These are phyloP conservation scores for Galago senegalensis DNA, from an alignment of 2,797 vertebrate species.

Conservation along the genomic window DNA sequence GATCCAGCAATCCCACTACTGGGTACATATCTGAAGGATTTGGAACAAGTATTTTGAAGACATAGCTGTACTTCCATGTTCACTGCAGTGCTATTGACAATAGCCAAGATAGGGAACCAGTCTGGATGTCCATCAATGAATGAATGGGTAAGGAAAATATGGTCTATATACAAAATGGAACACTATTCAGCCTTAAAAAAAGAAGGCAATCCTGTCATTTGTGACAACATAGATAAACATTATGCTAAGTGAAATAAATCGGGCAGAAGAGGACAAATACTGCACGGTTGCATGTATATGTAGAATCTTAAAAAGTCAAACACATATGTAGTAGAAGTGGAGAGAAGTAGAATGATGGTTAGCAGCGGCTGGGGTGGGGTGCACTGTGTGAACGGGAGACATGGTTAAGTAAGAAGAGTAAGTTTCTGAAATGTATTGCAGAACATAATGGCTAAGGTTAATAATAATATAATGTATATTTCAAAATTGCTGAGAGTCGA, in stretches of 20 bases:
- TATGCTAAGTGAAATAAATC: not conserved
- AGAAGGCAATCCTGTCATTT: not conserved
- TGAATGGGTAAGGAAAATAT: not conserved
- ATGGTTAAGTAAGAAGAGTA: not conserved
- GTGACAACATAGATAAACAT: not conserved
- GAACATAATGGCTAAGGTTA: not conserved
- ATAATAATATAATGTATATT: not conserved
- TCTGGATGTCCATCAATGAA: not conserved
- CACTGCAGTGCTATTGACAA: not conserved
- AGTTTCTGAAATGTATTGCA: not conserved
- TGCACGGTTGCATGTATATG: no score
- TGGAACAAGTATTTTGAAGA: not conserved
- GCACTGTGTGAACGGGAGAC: not conserved
- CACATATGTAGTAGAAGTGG: not conserved
- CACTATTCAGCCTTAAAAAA: not conserved
- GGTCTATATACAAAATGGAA: not conserved
- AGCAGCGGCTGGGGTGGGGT: not conserved
- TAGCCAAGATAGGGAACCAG: not conserved
- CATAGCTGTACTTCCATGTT: not conserved
- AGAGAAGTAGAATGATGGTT: not conserved
- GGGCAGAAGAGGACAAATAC: not conserved
- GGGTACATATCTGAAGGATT: not conserved
- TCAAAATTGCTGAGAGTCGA: not conserved
- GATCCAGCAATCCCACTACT: not conserved
- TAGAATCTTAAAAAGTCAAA: not conserved